Base-by-base conservation (phyloP, 2,113 vertebrate species). In the Elephas maximus region DNA sequence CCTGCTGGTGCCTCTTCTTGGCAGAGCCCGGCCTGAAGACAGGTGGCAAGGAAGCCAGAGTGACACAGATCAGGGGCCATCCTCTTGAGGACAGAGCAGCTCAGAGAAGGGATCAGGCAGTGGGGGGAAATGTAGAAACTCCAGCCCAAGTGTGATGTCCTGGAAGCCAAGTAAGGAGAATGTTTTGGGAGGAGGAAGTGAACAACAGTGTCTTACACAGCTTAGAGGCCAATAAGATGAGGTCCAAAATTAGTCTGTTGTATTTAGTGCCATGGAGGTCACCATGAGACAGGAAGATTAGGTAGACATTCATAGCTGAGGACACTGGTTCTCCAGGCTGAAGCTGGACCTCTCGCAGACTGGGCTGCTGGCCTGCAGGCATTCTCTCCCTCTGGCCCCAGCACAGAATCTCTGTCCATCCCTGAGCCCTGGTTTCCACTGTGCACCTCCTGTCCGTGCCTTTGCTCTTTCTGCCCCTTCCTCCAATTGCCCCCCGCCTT, bases 291-390 rank as follows among this genome's bases (percentile, higher is more conserved):
- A 51, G 26, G 6, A 45, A 45, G 24, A 71, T 11, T 60, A 51
- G 60, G 45, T 0, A 0, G 87, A 53, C 21, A 26, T 3, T 8
- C 0, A 0, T 12, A 53, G 30, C 53, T 24, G 88, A 82, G 51
- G 84, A 45, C 33, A 21, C 20, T 4, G 4, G 21, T 26, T 33
- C 9, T 2, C 45, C 28, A 21, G 57, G 77, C 69, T 41, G 33
- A 3, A 11, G 24, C 45, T 24, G 28, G 7, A 33, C 15, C 33
- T n/a, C 71, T 53, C 1, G 0, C 5, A 0, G 30, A 3, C 63
- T 7, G 37, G 37, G 17, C 44, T 37, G 41, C 28, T 60, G 48
- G 60, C 37, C 30, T 28, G 2, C 30, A 45, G 4, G 24, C 0
- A 0, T 65, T 33, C 21, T 26, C 51, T 76, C 14, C 33, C 53